Base-by-base conservation (phyloP, 2,797 vertebrate genomes). In the Alouatta caraya region DNA sequence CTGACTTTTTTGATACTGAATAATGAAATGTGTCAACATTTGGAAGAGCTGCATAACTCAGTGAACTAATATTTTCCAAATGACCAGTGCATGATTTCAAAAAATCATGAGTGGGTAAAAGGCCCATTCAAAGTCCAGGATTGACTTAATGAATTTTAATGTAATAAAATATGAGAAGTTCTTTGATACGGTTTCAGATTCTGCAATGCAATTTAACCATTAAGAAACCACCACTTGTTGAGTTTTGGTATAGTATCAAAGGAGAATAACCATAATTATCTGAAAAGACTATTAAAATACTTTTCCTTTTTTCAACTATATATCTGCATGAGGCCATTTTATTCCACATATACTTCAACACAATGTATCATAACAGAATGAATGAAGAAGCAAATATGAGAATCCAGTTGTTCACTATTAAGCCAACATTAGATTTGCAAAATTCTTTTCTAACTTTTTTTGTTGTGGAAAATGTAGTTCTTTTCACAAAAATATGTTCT, bases 171-270 rank as follows among this genome's bases (percentile, higher is more conserved):
- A 21, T 42, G 52, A 64, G 52, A 78, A 86, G 30, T 55, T 89
- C 59, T 88, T 90, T 42, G 24, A n/a, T 57, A 28, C 0, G 33
- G 21, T 76, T 90, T 95, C 57, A 55, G 55, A 70, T 50, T 46
- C 70, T 28, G 39, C 30, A 46, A 5, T 90, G 8, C 82, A 61
- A 37, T 26, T 72, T 37, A 76, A 30, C n/a, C 22, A 6, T 57
- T 55, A 84, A 72, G 46, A 78, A 81, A 42, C 37, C 30, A 37
- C n/a, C 48, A 64, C 70, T 87, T 96, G 95, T 93, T 78, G 97
- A 91, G 85, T 95, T 97, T 97, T 30, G 84, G 81, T 79, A 24
- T 83, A 96, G 22, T 92, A 90, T 88, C 73, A 86, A 73, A 87
- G 80, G 84, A 79, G 55, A 81, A 48, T 88, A 55, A n/a, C 46